These are phyloP conservation scores for Andrena haemorrhoa DNA, from an alignment of 2,888 invertebrate species.

Conservation along the genomic window DNA sequence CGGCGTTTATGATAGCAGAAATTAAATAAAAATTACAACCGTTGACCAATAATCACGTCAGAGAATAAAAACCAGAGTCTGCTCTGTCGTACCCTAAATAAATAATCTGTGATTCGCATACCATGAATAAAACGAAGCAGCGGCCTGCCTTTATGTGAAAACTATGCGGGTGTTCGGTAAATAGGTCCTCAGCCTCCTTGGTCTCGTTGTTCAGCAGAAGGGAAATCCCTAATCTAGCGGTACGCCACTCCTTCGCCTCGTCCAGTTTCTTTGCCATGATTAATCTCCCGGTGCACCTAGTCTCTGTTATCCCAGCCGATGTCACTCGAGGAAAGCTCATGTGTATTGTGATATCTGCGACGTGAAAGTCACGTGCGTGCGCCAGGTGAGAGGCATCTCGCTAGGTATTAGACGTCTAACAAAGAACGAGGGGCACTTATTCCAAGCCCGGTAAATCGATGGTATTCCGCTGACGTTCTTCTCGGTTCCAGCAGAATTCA, in stretches of 20 bases:
- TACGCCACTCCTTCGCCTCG: constrained; percentile 79
- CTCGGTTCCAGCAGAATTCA: not conserved
- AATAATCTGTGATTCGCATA: constrained; percentile 69
- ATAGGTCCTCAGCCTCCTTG: constrained; percentile 85
- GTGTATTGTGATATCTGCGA: not conserved
- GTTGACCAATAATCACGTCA: not conserved
- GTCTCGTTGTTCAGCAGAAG: constrained; percentile 85
- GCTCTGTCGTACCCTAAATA: not conserved
- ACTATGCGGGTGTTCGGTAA: constrained; percentile 83
- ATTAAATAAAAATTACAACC: too few relatives aligned
- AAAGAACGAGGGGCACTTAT: constrained; percentile 7
- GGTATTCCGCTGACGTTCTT: not conserved
- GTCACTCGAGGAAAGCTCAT: too few relatives aligned
- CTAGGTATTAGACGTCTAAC: not conserved
- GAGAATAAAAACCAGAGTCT: not conserved
- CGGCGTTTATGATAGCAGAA: too few relatives aligned
- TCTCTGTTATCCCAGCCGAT: too few relatives aligned
- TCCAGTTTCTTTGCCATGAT: constrained; percentile 57
- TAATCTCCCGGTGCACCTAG: not conserved
- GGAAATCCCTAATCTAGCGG: constrained; percentile 84
- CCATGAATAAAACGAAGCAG: constrained; percentile 86
- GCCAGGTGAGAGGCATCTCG: constrained; percentile 35
- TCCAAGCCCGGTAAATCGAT: not conserved
- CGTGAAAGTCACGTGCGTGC: constrained; percentile 26
- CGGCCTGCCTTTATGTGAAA: constrained; percentile 85